These are phyloP conservation scores for Archips crataeganus DNA, from an alignment of 2,888 invertebrate genomes.

Conservation along the genomic window DNA sequence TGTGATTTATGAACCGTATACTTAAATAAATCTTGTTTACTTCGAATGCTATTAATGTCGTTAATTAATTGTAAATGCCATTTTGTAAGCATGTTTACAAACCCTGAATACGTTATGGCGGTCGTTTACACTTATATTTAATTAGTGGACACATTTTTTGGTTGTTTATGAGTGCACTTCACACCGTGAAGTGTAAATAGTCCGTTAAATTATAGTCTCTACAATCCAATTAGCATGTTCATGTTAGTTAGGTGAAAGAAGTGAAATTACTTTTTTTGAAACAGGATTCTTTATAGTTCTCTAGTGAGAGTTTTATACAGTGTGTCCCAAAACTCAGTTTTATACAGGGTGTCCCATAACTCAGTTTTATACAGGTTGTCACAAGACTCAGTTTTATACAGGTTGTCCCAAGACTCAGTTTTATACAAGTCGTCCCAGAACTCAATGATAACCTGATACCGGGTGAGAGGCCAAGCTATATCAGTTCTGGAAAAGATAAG, in stretches of 20 bases:
- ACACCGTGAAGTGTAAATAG: constrained; percentile 4
- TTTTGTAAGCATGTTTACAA: constrained; percentile 29
- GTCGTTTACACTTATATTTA: constrained; percentile 17
- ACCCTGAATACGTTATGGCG: constrained; percentile 26
- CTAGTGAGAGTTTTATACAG: too few species aligned
- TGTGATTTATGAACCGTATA: constrained; percentile 21
- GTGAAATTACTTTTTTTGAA: neutral
- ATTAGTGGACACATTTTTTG: constrained; percentile 3
- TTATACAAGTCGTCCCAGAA: too few species aligned
- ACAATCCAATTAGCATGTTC: constrained; percentile 16
- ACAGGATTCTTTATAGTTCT: neutral
- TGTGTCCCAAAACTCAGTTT: too few species aligned
- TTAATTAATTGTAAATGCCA: constrained; percentile 29
- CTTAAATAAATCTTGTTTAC: constrained; percentile 17
- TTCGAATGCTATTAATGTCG: constrained; percentile 20
- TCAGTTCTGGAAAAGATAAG: too few species aligned
- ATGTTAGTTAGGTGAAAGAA: constrained; percentile 5
- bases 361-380: too few species aligned
- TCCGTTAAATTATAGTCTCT: neutral
- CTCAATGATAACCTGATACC: too few species aligned
- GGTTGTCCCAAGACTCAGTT: too few species aligned
- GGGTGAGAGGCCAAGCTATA: too few species aligned
- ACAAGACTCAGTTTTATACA: too few species aligned
- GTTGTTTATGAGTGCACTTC: constrained; percentile 13
- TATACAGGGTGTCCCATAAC: too few species aligned